Evolutionary conservation across 2,113 vertebrate species (phyloP).

Genomic region (Tinamus guttatus): DNA sequence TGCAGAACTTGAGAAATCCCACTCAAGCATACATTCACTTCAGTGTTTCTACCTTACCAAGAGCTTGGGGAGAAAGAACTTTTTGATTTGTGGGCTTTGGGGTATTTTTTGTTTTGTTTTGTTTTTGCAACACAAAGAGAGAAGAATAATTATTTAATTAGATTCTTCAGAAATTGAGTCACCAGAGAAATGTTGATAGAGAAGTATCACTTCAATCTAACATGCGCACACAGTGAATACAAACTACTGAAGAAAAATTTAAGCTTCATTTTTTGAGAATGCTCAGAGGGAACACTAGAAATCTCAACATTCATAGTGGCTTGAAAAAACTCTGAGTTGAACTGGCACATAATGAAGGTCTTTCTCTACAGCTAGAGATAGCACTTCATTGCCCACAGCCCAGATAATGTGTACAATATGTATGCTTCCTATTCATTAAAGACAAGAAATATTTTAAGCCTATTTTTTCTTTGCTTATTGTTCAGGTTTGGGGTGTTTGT

Average conservation of each 20-base stretch:
- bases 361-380: not conserved
- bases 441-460: not conserved
- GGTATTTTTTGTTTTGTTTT: not conserved
- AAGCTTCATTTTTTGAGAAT: not conserved
- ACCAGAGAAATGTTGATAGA: not conserved
- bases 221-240: rapidly evolving
- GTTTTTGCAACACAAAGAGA: not conserved
- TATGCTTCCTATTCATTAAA: not conserved
- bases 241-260: not conserved
- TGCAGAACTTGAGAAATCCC: not conserved
- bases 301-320: not conserved
- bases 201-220: not conserved
- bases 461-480: not conserved
- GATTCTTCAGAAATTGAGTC: not conserved
- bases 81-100: not conserved
- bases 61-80: not conserved
- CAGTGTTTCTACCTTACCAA: not conserved
- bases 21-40: not conserved
- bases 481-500: not conserved
- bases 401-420: not conserved
- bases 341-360: not conserved
- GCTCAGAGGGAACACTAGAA: not conserved
- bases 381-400: not conserved
- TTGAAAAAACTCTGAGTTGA: not conserved
- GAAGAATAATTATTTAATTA: not conserved